Percentiles rank a stretch among this genome's conserved stretches.
Conservation (phyloP, 2,113 vertebrate genomes). For the Sisor rabdophorus region DNA sequence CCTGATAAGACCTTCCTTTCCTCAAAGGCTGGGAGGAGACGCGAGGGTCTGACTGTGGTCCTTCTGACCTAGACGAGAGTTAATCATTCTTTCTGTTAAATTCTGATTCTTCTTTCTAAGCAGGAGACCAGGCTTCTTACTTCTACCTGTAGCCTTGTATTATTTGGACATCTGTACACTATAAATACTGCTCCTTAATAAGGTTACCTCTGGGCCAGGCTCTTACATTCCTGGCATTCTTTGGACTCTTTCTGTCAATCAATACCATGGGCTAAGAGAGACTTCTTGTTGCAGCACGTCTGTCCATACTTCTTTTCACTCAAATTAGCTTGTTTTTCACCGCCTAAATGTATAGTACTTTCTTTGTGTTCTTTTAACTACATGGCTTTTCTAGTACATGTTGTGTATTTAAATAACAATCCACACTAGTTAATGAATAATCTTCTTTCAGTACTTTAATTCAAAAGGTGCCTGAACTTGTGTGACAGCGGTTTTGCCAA, state of each 20-base stretch:
- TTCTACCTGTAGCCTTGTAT: not conserved
- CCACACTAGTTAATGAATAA: not conserved
- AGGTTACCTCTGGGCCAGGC: not conserved
- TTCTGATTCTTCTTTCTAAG: not conserved
- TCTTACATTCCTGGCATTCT: conserved; percentile 15
- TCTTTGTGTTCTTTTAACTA: conserved; percentile 40
- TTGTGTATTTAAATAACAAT: not conserved
- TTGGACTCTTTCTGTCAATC: conserved; percentile 28
- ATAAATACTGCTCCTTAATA: conserved; percentile 27
- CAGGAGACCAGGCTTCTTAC: conserved; percentile 1
- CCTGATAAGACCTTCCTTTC: conserved; percentile 46
- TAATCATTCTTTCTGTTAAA: not conserved
- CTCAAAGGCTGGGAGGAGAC: not conserved
- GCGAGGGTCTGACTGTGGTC: not conserved
- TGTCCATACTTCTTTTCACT: conserved; percentile 44
- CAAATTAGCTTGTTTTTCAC: not conserved
- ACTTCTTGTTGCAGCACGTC: conserved; percentile 11
- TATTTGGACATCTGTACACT: conserved; percentile 14
- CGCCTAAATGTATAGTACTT: not conserved
- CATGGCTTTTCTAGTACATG: not conserved
- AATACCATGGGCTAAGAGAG: conserved; percentile 2
- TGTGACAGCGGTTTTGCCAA: not conserved
- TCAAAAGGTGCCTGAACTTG: not conserved
- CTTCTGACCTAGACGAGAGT: conserved; percentile 28
- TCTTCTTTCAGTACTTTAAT: not conserved